These are phyloP conservation scores for Percina caprodes DNA, from an alignment of 2,113 vertebrate species.

Conservation along the genomic window DNA sequence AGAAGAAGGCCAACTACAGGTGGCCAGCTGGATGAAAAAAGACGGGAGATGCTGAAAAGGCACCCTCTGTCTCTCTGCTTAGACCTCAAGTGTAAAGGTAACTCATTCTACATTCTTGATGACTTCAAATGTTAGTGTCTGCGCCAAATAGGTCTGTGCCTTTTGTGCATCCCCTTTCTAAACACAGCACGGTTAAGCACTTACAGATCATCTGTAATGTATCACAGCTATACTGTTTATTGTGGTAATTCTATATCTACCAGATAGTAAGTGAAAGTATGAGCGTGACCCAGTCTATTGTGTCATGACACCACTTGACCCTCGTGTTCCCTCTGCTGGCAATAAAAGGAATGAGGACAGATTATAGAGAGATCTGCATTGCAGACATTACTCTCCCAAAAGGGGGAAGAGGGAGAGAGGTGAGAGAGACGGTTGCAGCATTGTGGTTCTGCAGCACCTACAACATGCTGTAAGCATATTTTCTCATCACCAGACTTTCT, in stretches of 20 bases:
- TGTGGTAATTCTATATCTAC: constrained; percentile 27
- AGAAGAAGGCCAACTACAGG: constrained; percentile 93
- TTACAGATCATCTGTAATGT: constrained; percentile 15
- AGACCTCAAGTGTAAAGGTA: constrained; percentile 96
- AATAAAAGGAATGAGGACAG: constrained; percentile 55
- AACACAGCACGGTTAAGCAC: neutral
- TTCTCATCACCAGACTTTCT: constrained; percentile 41
- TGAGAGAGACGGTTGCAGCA: constrained; percentile 53
- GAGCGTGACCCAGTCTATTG: constrained; percentile 23
- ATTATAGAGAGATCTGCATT: constrained; percentile 78
- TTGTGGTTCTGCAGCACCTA: constrained; percentile 64
- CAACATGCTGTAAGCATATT: constrained; percentile 59
- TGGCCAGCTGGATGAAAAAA: constrained; percentile 95
- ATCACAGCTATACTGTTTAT: constrained; percentile 1
- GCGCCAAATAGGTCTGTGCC: neutral
- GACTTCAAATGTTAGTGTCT: neutral
- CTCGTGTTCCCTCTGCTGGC: constrained; percentile 68
- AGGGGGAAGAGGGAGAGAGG: constrained; percentile 5
- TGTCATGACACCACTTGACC: constrained; percentile 56
- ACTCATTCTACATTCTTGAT: neutral
- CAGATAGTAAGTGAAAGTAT: constrained; percentile 7
- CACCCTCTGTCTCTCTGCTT: constrained; percentile 93
- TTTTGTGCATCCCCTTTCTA: neutral
- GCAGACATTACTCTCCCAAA: constrained; percentile 78
- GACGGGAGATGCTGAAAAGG: constrained; percentile 95